Evolutionary conservation across 2,113 vertebrate species (phyloP).

Genomic region (Ursus arctos): DNA sequence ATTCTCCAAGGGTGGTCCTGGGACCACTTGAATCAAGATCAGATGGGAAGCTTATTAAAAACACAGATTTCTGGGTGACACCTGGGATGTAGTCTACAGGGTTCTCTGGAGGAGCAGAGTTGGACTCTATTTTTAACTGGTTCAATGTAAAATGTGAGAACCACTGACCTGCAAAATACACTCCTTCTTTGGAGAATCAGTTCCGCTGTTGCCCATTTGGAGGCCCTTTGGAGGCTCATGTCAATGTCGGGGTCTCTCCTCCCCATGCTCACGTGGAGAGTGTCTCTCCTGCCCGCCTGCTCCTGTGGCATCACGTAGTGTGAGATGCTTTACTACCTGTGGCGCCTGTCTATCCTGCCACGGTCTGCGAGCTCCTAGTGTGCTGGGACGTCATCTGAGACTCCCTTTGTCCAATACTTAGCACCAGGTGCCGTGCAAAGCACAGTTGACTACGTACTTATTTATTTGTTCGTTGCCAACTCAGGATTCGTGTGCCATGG

Average conservation of each 20-base stretch:
- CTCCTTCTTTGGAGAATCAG: background rate
- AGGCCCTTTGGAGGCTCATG: background rate
- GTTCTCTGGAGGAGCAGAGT: background rate
- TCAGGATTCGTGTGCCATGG: background rate
- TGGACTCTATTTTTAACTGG: slow-evolving; percentile 31
- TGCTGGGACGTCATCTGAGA: background rate
- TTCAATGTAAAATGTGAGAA: background rate
- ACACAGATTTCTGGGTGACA: slow-evolving; percentile 57
- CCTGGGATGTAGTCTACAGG: background rate
- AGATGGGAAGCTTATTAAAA: slow-evolving; percentile 6
- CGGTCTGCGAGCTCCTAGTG: background rate
- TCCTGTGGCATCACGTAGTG: rapidly evolving
- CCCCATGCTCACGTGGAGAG: rapidly evolving
- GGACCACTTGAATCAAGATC: slow-evolving; percentile 24
- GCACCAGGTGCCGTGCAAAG: background rate
- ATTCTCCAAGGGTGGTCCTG: slow-evolving; percentile 24
- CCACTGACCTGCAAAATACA: background rate
- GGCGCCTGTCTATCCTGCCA: background rate
- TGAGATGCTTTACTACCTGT: background rate
- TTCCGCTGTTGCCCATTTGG: background rate
- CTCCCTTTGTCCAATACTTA: background rate
- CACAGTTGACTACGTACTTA: background rate
- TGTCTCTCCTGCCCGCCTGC: background rate
- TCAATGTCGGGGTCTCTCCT: background rate
- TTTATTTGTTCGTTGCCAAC: background rate